Evolutionary conservation across 2,797 vertebrate species (phyloP).

Genomic region (Nothura maculosa): DNA sequence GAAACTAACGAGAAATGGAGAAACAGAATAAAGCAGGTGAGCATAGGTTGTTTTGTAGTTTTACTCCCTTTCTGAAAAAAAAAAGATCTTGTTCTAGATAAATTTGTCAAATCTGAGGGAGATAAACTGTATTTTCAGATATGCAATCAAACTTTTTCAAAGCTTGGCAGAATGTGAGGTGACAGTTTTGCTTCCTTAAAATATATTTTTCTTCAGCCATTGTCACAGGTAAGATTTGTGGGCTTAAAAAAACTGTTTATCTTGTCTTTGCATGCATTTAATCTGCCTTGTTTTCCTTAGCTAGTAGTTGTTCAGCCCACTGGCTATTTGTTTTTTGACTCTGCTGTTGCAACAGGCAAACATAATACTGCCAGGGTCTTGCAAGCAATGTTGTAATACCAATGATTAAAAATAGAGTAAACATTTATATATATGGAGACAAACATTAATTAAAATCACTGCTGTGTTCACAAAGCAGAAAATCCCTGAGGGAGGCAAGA

Average conservation of each 20-base stretch:
- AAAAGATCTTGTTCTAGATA: neutral
- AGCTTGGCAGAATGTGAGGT: neutral
- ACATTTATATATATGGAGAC: neutral
- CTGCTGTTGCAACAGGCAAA: neutral
- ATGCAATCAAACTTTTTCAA: neutral
- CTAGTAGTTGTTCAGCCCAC: neutral
- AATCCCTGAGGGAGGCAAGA: neutral
- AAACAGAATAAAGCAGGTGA: neutral
- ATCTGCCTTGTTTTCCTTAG: neutral
- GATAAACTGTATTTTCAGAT: neutral
- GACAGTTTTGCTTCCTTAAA: neutral
- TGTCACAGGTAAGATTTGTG: accelerated
- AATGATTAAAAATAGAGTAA: neutral
- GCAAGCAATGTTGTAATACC: neutral
- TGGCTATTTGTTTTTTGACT: neutral
- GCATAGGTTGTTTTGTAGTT: neutral
- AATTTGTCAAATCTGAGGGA: neutral
- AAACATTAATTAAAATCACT: neutral
- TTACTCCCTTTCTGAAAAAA: neutral
- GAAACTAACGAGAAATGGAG: neutral
- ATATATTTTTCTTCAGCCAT: neutral
- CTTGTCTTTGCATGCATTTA: neutral
- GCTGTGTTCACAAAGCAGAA: neutral
- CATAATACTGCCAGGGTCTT: neutral
- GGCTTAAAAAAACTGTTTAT: neutral